Conservation (phyloP, 2,888 invertebrate genomes). For the Bruchidius siliquastri region DNA sequence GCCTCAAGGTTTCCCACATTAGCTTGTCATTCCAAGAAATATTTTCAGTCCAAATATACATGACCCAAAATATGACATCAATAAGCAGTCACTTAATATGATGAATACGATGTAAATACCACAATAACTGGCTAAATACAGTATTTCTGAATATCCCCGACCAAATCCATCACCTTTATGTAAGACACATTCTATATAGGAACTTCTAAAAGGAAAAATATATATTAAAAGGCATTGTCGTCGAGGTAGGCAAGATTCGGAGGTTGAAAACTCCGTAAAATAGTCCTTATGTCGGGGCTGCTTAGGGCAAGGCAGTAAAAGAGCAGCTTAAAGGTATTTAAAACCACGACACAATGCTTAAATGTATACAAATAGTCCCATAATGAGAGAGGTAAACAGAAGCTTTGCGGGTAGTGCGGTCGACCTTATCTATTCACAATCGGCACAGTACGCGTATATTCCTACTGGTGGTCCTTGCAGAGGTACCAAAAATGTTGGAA, state of each 20-base stretch:
- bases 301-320: background rate
- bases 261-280: background rate
- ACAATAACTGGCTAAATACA: background rate
- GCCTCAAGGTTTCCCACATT: too few species aligned
- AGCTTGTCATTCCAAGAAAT: background rate
- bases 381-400: background rate
- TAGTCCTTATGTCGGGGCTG: background rate
- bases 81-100: background rate
- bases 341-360: background rate
- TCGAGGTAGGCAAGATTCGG: background rate
- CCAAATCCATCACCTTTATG: background rate
- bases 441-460: background rate
- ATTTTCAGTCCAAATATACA: background rate
- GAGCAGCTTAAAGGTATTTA: background rate
- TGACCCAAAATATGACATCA: background rate
- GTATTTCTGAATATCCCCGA: background rate
- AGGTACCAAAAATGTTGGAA: background rate
- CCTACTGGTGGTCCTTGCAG: background rate
- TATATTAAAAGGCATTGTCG: background rate
- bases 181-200: background rate
- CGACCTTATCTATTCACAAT: background rate
- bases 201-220: background rate
- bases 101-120: background rate
- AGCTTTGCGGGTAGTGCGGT: background rate
- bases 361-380: background rate